Conservation (phyloP, 1,140 invertebrate species). For the Camponotus vicinus region DNA sequence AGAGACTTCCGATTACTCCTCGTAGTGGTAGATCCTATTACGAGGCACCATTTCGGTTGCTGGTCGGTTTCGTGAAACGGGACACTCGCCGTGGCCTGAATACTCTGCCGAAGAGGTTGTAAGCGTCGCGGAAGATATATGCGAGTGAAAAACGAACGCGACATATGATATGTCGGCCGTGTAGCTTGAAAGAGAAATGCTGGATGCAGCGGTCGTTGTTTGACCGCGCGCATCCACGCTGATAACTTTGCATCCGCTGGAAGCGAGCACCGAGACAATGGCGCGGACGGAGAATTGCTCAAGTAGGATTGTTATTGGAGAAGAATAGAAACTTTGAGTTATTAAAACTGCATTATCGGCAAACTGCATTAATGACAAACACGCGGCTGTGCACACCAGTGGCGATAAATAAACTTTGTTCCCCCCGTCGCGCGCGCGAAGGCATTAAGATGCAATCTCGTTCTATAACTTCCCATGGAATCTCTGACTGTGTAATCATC, state of each 20-base stretch:
- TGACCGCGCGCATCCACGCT: constrained; percentile 3
- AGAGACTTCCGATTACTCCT: constrained; percentile 36
- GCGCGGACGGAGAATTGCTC: not conserved
- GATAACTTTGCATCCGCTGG: constrained; percentile 9
- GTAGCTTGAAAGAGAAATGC: constrained; percentile 16
- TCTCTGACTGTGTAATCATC: constrained; percentile 52
- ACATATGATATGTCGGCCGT: constrained; percentile 44
- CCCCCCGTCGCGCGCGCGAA: constrained; percentile 5
- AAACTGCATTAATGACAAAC: constrained; percentile 9
- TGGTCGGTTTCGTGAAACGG: constrained; percentile 51
- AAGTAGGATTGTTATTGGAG: not conserved
- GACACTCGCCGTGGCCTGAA: constrained; percentile 35
- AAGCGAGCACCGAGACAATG: not conserved
- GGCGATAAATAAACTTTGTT: constrained; percentile 57
- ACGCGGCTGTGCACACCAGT: not conserved
- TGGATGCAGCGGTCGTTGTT: not conserved
- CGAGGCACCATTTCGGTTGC: constrained; percentile 39
- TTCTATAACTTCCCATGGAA: constrained; percentile 45
- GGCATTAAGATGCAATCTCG: constrained; percentile 60
- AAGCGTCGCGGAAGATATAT: constrained; percentile 55
- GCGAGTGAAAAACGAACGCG: constrained; percentile 51
- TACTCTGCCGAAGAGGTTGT: constrained; percentile 15
- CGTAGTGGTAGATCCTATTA: constrained; percentile 50
- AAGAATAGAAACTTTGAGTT: constrained; percentile 37
- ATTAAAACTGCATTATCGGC: constrained; percentile 40